Evolutionary conservation across 2,113 vertebrate species (phyloP).

Genomic region (Chloroceryle aenea): DNA sequence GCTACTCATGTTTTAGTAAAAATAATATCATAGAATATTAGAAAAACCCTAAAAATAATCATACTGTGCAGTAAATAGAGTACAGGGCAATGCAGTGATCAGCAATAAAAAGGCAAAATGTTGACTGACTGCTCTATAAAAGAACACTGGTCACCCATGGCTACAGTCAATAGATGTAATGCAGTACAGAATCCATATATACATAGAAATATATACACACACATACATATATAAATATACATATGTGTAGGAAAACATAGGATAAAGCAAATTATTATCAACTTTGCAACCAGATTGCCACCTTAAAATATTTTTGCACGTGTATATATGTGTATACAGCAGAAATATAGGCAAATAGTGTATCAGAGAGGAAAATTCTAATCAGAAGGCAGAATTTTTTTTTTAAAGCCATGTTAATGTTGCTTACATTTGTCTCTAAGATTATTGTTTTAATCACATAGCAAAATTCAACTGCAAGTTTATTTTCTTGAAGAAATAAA

Average conservation of each 20-base stretch:
- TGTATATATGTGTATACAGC: not conserved
- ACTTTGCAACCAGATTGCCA: not conserved
- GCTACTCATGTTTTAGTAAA: not conserved
- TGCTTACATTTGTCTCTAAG: not conserved
- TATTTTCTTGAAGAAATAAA: not conserved
- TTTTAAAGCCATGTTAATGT: not conserved
- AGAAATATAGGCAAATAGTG: not conserved
- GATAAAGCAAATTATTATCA: not conserved
- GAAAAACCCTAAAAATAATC: not conserved
- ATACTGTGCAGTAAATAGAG: not conserved
- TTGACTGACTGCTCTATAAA: not conserved
- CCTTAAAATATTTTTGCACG: not conserved
- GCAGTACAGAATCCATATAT: not conserved
- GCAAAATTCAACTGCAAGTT: not conserved
- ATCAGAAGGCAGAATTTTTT: too few species aligned
- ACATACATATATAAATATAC: not conserved
- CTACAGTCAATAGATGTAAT: not conserved
- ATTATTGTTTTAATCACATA: not conserved
- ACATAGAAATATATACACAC: rapidly evolving
- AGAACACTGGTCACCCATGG: not conserved
- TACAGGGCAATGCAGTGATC: not conserved
- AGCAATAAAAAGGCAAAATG: not conserved
- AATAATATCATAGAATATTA: not conserved
- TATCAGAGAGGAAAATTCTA: not conserved
- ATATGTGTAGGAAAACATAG: not conserved